Evolutionary conservation across 2,888 invertebrate genomes (phyloP).

Genomic region (Escarpia spicata): DNA sequence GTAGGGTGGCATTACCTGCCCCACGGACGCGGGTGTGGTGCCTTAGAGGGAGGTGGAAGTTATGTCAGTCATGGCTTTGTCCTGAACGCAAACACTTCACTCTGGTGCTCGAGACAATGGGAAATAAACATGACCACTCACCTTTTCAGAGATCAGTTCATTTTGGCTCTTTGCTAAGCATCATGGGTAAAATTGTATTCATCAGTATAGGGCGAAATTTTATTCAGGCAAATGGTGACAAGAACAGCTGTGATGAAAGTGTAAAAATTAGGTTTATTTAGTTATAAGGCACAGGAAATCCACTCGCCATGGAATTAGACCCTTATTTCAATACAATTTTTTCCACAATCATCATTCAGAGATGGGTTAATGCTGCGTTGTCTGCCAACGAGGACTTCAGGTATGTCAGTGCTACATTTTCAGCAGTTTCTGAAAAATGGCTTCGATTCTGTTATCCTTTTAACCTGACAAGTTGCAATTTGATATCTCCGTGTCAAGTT

Average conservation of each 20-base stretch:
- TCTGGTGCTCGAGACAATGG: conserved; percentile 66
- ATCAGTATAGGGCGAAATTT: not conserved
- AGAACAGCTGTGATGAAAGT: no score
- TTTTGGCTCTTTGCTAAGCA: not conserved
- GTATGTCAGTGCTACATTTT: not conserved
- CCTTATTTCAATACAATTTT: no score
- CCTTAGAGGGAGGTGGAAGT: conserved; percentile 60
- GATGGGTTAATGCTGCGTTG: no score
- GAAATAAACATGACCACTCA: conserved; percentile 39
- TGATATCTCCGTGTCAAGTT: not conserved
- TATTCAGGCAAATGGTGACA: no score
- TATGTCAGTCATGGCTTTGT: conserved; percentile 60
- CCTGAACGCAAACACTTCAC: conserved; percentile 59
- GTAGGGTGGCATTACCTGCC: conserved; percentile 61
- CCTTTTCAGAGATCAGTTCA: not conserved
- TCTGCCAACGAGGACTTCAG: no score
- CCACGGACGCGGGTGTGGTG: conserved; percentile 59
- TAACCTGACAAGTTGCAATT: not conserved
- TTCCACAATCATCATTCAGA: no score
- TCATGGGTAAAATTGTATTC: not conserved
- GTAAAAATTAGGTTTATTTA: no score
- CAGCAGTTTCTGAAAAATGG: not conserved
- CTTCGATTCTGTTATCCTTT: not conserved
- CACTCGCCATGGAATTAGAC: no score
- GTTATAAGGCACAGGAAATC: no score